Conservation (phyloP, 2,113 vertebrate genomes). For the Pandion haliaetus region DNA sequence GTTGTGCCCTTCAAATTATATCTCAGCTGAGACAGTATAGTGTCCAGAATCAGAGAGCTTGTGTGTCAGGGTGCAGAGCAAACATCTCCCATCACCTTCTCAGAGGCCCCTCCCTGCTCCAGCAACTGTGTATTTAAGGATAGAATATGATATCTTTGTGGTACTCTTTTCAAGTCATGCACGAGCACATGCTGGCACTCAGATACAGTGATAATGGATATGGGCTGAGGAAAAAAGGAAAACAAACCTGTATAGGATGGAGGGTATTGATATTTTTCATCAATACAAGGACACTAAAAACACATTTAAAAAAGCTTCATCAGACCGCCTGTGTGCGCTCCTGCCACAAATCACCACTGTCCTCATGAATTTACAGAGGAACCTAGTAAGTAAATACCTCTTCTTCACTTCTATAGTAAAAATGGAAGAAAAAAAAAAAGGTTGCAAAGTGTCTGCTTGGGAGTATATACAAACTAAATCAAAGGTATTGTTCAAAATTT, state of each 20-base stretch:
- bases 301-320: not conserved
- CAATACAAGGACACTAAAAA: not conserved
- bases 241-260: not conserved
- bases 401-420: conserved; percentile 14
- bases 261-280: not conserved
- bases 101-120: not conserved
- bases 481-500: conserved; percentile 85
- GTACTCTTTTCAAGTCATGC: not conserved
- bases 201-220: not conserved
- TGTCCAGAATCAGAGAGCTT: not conserved
- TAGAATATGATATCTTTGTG: rapidly evolving
- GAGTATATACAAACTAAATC: conserved; percentile 83
- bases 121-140: not conserved
- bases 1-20: not conserved
- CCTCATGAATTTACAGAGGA: not conserved
- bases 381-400: conserved; percentile 28
- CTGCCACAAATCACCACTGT: not conserved
- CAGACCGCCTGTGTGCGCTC: not conserved
- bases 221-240: not conserved
- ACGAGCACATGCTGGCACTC: not conserved
- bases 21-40: not conserved
- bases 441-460: conserved; percentile 40
- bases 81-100: not conserved
- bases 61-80: not conserved
- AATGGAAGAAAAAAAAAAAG: conserved; percentile 15